Conservation (phyloP, 2,113 vertebrate species). For the Rostratula benghalensis region DNA sequence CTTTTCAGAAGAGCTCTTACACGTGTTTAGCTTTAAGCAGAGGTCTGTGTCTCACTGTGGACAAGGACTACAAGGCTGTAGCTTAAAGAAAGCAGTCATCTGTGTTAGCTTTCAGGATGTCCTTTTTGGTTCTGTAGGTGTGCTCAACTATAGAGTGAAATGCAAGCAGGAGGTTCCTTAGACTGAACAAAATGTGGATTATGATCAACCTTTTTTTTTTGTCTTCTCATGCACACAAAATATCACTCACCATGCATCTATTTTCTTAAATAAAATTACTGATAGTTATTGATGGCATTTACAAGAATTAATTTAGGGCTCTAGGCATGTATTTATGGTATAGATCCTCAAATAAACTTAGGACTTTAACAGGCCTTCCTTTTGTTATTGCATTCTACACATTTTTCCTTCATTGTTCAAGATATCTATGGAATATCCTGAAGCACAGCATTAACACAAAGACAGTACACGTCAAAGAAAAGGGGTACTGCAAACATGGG, state of each 20-base stretch:
- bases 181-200: not conserved
- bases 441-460: not conserved
- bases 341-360: not conserved
- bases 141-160: not conserved
- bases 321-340: not conserved
- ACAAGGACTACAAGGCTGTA: not conserved
- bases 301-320: not conserved
- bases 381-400: not conserved
- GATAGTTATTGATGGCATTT: not conserved
- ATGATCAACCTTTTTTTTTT: not conserved
- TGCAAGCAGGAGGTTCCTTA: not conserved
- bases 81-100: not conserved
- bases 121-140: not conserved
- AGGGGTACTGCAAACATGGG: not conserved
- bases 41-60: not conserved
- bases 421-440: not conserved
- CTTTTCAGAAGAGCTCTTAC: not conserved
- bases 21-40: not conserved
- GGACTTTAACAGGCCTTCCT: not conserved
- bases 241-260: not conserved
- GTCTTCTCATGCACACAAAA: not conserved
- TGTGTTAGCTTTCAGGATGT: not conserved
- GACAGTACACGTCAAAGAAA: fast-evolving
- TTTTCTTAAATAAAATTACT: not conserved
- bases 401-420: not conserved